Conservation (phyloP, 2,888 invertebrate genomes). For the Torymus tubicola region DNA sequence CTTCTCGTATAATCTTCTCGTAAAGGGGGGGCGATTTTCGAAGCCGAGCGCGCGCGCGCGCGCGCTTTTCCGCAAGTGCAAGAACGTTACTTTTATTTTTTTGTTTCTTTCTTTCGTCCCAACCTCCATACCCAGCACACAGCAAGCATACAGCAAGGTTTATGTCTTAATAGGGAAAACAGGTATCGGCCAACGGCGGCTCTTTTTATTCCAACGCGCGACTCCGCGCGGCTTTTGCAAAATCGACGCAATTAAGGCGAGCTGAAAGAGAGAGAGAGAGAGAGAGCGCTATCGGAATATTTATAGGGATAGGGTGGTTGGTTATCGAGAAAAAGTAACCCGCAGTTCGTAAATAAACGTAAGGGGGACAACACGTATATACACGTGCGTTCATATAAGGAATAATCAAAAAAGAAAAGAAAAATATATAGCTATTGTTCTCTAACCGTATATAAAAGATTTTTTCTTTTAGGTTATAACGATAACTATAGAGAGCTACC, state of each 20-base stretch:
- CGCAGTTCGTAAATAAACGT: too few species aligned
- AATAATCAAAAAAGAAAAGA: neutral
- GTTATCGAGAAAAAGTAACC: conserved; percentile 45
- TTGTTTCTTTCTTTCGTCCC: neutral
- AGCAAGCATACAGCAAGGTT: conserved; percentile 9
- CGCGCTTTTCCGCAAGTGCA: conserved; percentile 1
- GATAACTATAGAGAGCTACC: too few species aligned
- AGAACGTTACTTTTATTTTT: neutral
- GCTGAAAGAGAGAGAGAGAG: neutral
- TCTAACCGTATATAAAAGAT: too few species aligned
- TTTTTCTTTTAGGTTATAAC: too few species aligned
- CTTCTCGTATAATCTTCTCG: conserved; percentile 57
- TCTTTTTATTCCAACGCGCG: conserved; percentile 5
- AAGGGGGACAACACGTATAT: neutral
- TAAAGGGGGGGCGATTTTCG: conserved; percentile 31
- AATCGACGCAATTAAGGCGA: conserved; percentile 54
- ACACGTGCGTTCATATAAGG: conserved; percentile 33
- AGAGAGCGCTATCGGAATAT: conserved; percentile 32
- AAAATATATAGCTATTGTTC: too few species aligned
- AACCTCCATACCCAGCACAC: too few species aligned
- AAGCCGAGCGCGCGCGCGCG: too few species aligned
- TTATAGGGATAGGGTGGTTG: conserved; percentile 43
- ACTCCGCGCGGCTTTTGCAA: conserved; percentile 40
- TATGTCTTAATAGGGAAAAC: conserved; percentile 56
- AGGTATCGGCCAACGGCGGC: conserved; percentile 35